A percentile compares a stretch with the other conserved stretches of the same genome.
These are phyloP conservation scores for Mustelus asterias DNA, from an alignment of 2,113 vertebrate genomes.

Conservation along the genomic window DNA sequence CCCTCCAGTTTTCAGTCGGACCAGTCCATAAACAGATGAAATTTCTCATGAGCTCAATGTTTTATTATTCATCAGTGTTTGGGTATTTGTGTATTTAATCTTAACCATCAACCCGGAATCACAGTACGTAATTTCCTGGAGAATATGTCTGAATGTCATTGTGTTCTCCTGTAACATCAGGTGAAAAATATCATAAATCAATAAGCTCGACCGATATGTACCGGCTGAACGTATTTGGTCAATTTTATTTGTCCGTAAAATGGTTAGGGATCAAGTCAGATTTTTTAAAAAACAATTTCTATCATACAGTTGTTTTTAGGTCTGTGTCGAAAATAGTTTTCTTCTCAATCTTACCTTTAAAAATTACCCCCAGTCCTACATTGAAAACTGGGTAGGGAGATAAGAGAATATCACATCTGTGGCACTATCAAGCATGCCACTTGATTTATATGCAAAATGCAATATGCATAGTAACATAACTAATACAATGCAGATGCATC, in stretches of 20 bases:
- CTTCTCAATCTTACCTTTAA: neutral
- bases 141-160: neutral
- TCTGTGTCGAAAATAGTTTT: neutral
- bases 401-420: neutral
- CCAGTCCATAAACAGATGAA: neutral
- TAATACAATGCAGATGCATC: neutral
- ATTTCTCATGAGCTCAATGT: neutral
- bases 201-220: neutral
- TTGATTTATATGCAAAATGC: neutral
- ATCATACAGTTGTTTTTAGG: neutral
- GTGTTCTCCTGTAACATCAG: neutral
- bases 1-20: neutral
- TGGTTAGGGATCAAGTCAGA: neutral
- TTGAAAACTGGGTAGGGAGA: neutral
- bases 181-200: neutral
- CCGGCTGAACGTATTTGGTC: neutral
- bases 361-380: neutral
- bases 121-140: neutral
- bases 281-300: neutral
- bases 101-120: neutral
- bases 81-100: neutral
- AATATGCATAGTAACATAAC: neutral
- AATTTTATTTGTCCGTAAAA: neutral
- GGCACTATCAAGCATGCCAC: neutral
- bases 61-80: neutral